Evolutionary conservation across 2,888 invertebrate genomes (phyloP).

Genomic region (Pseudolycoriella hygida): DNA sequence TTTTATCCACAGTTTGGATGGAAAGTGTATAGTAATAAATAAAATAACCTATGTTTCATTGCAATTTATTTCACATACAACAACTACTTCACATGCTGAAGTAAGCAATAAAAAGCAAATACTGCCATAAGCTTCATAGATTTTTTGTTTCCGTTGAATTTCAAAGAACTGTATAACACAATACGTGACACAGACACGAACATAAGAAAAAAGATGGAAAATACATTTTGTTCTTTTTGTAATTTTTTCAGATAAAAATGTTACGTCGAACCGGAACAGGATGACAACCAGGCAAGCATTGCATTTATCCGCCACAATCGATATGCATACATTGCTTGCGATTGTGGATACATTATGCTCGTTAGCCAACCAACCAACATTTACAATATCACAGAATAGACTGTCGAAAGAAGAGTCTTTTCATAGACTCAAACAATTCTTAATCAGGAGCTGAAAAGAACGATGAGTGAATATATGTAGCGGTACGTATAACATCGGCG

Average conservation of each 20-base stretch:
- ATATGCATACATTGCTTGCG: not conserved
- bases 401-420: not conserved
- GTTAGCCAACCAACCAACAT: not conserved
- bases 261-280: slow-evolving; percentile 3
- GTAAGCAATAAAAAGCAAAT: no score
- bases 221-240: not conserved
- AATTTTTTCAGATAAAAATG: slow-evolving; percentile 1
- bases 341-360: not conserved
- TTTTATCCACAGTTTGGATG: no score
- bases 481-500: slow-evolving; percentile 17
- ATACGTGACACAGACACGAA: no score
- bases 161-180: no score
- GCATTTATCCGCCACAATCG: not conserved
- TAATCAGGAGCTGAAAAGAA: slow-evolving; percentile 19
- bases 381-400: not conserved
- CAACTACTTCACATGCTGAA: no score
- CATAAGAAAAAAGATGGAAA: no score
- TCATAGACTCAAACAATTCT: slow-evolving; percentile 2
- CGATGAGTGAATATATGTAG: slow-evolving; percentile 30
- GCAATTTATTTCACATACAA: no score
- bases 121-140: no score
- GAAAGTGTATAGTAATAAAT: no score
- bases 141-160: no score
- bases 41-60: no score
- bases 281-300: not conserved